phyloP scores from a whole-genome alignment of 2,888 invertebrate genomes.

The Plemyria rubiginata region DNA sequence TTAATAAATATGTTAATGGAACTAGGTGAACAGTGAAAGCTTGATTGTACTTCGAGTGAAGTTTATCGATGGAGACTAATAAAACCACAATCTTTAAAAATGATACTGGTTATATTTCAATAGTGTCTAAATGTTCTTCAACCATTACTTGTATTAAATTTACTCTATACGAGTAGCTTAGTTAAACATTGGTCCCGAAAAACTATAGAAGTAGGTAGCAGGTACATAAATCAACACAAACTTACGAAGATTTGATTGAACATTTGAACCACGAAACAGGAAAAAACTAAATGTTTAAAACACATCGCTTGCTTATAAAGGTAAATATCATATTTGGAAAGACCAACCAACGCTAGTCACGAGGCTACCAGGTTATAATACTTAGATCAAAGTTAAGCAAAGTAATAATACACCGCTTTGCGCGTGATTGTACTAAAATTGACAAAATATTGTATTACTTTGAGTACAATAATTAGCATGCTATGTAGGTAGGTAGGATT shows the following conservation, averaged over 20 bases:
- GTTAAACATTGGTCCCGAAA: constrained; percentile 15
- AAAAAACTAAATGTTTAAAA: too few relatives aligned
- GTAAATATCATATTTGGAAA: too few relatives aligned
- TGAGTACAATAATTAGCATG: too few relatives aligned
- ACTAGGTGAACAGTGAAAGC: neutral
- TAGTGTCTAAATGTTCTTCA: constrained; percentile 9
- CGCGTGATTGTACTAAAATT: too few relatives aligned
- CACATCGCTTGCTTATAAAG: too few relatives aligned
- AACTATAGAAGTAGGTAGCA: neutral
- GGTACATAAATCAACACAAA: neutral
- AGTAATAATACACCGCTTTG: too few relatives aligned
- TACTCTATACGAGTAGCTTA: neutral
- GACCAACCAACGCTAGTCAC: too few relatives aligned
- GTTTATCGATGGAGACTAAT: constrained; percentile 2
- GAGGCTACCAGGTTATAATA: too few relatives aligned
- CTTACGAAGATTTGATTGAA: neutral
- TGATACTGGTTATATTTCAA: constrained; percentile 23
- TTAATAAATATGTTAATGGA: too few relatives aligned
- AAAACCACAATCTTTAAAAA: constrained; percentile 19
- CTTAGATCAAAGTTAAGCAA: too few relatives aligned
- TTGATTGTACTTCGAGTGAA: neutral
- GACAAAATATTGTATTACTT: too few relatives aligned
- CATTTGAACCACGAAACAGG: neutral
- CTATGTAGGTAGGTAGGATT: too few relatives aligned
- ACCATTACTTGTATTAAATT: constrained; percentile 5